Percentiles rank a stretch among this genome's conserved stretches.
Conservation (phyloP, 1,140 invertebrate genomes). For the Neotoxoptera formosana region DNA sequence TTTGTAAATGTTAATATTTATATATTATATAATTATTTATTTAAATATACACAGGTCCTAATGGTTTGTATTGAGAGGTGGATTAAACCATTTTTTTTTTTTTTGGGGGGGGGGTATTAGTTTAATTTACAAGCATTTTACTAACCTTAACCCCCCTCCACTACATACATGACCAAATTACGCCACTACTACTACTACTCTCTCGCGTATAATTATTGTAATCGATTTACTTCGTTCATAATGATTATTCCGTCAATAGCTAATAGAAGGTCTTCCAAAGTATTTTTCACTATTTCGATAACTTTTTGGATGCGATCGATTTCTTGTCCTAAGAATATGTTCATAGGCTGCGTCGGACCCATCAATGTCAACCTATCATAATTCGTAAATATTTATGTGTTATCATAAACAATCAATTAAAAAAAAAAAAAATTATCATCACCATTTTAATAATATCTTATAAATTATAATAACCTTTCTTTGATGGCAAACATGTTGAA, state of each 20-base stretch:
- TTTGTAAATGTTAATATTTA: too few species aligned
- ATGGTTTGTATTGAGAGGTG: too few species aligned
- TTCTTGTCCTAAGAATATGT: constrained; percentile 94
- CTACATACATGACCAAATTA: too few species aligned
- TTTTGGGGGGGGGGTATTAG: too few species aligned
- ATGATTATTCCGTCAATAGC: constrained; percentile 98
- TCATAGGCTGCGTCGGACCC: constrained; percentile 93
- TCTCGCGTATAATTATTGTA: background rate
- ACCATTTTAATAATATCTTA: background rate
- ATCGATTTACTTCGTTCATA: constrained; percentile 82
- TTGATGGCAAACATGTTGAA: constrained; percentile 89
- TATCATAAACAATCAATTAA: too few species aligned
- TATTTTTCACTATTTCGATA: constrained; percentile 79
- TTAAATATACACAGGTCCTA: too few species aligned
- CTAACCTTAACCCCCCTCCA: too few species aligned
- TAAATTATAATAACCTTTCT: constrained; percentile 20
- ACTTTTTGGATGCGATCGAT: constrained; percentile 93
- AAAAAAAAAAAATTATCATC: too few species aligned
- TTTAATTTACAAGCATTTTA: too few species aligned
- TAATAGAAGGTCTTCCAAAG: constrained; percentile 87
- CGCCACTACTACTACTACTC: background rate
- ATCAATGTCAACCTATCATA: constrained; percentile 83
- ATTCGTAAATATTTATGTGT: constrained; percentile 62
- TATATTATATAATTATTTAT: too few species aligned
- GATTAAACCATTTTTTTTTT: too few species aligned